Conservation (phyloP, 2,888 invertebrate species). For the Chloroclysta siterata region DNA sequence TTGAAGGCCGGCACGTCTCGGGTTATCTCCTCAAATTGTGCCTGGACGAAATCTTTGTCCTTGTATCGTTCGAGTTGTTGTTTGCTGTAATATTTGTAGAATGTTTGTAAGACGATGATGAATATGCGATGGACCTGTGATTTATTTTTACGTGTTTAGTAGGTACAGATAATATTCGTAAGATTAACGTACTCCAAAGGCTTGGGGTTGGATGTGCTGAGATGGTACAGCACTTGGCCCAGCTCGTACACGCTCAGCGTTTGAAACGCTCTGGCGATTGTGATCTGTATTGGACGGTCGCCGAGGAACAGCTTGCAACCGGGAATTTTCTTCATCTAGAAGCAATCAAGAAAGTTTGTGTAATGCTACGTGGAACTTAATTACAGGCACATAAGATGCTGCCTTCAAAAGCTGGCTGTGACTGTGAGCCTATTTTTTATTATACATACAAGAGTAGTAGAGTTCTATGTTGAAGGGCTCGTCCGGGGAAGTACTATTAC, state of each 20-base stretch:
- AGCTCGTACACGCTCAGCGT: slow-evolving; percentile 72
- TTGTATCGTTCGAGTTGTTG: slow-evolving; percentile 72
- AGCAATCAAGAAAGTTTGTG: neutral
- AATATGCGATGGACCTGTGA: no score
- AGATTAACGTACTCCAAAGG: slow-evolving; percentile 67
- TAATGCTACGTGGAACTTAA: neutral
- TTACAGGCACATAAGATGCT: no score
- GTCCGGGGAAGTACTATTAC: no score
- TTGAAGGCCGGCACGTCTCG: slow-evolving; percentile 78
- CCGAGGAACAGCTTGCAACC: slow-evolving; percentile 79
- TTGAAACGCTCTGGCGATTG: slow-evolving; percentile 78
- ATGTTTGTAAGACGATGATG: no score
- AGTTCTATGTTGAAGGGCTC: no score
- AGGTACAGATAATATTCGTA: neutral
- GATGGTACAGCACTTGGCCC: slow-evolving; percentile 76
- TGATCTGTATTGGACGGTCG: slow-evolving; percentile 78
- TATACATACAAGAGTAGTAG: no score
- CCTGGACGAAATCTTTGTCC: slow-evolving; percentile 74
- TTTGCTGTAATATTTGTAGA: slow-evolving; percentile 63
- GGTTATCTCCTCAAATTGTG: slow-evolving; percentile 77
- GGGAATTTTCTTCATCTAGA: slow-evolving; percentile 78
- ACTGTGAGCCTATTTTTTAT: no score
- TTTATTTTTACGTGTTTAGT: no score
- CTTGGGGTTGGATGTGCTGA: slow-evolving; percentile 71
- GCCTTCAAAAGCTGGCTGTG: no score